A percentile compares a stretch with the other conserved stretches of the same genome.
phyloP scores from a whole-genome alignment of 1,140 invertebrate species.

The Cherax destructor region DNA sequence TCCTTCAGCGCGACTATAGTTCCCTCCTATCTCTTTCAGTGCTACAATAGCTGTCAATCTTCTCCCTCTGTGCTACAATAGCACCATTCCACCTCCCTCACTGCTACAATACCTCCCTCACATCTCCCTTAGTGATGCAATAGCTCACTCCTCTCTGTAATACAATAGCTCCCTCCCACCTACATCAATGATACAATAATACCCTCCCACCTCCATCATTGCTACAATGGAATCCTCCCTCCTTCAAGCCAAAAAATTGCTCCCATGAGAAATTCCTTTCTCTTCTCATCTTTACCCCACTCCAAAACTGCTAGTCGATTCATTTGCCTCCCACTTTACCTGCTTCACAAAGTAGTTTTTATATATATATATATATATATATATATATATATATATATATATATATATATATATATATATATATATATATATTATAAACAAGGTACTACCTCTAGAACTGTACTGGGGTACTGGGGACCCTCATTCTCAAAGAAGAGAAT shows the following conservation, averaged over 20 bases:
- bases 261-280: constrained; percentile 22
- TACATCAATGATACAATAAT: neutral
- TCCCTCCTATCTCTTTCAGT: neutral
- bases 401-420: no score
- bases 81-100: neutral
- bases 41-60: neutral
- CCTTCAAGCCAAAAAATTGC: no score
- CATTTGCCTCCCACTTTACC: neutral
- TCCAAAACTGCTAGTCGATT: neutral
- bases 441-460: no score
- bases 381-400: no score
- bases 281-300: neutral
- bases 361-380: neutral
- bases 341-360: neutral
- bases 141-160: neutral
- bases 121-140: neutral
- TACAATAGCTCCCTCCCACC: neutral
- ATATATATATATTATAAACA: no score
- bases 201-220: no score
- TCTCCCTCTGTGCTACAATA: neutral
- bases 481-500: no score
- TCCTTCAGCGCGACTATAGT: neutral
- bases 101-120: neutral
- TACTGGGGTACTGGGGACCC: no score
- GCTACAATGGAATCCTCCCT: no score